These are phyloP conservation scores for Gymnarchus niloticus DNA, from an alignment of 2,113 vertebrate species.

Conservation along the genomic window DNA sequence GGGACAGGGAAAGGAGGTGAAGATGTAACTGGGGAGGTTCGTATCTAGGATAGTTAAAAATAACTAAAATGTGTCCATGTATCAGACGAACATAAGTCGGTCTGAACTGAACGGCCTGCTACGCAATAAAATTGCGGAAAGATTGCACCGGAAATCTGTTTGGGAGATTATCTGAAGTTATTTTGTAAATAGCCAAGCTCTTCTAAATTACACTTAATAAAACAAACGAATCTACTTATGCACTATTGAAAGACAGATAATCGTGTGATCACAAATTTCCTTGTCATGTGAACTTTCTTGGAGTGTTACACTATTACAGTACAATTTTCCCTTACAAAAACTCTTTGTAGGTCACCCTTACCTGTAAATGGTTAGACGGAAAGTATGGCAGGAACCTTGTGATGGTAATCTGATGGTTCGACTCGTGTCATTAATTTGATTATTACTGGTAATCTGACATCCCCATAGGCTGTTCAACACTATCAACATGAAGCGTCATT, in stretches of 20 bases:
- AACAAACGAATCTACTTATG: neutral
- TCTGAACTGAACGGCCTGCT: neutral
- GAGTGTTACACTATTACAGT: neutral
- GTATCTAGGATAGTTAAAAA: conserved; percentile 14
- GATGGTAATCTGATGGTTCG: neutral
- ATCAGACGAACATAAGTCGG: neutral
- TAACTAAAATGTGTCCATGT: neutral
- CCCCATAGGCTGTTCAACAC: too few relatives aligned
- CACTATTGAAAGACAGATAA: neutral
- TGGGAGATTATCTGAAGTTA: neutral
- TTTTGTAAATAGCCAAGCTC: neutral
- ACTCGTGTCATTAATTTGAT: neutral
- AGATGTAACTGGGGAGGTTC: neutral
- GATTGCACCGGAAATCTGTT: neutral
- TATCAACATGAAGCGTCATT: too few relatives aligned
- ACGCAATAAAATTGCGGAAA: neutral
- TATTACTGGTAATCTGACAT: neutral
- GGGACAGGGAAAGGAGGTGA: neutral
- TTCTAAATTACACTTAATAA: neutral
- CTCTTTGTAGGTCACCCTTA: too few relatives aligned
- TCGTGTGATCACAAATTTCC: neutral
- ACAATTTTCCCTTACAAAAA: too few relatives aligned
- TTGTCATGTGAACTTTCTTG: neutral
- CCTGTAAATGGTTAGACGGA: neutral
- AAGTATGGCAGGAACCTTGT: neutral